A percentile compares a stretch with the other conserved stretches of the same genome.
These are phyloP conservation scores for Galbula dea DNA, from an alignment of 2,113 vertebrate genomes.

Conservation along the genomic window DNA sequence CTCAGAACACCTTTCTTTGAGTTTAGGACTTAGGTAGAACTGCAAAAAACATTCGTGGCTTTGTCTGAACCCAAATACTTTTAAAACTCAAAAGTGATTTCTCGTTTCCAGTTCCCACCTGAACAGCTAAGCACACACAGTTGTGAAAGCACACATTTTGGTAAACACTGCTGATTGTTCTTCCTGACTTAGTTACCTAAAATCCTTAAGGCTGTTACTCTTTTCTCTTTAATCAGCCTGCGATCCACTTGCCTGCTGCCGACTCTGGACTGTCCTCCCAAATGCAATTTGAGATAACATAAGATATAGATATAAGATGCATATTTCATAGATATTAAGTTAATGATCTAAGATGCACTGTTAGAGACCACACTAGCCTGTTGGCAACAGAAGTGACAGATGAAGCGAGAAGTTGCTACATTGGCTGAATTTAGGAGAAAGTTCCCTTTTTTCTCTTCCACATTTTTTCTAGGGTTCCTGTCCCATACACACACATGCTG, in stretches of 20 bases:
- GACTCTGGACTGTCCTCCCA: not conserved
- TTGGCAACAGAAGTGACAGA: not conserved
- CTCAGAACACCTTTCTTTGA: not conserved
- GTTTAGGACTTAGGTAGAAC: not conserved
- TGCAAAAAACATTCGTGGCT: not conserved
- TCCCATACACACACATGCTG: fast-evolving
- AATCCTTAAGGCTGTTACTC: not conserved
- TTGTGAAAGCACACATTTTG: not conserved
- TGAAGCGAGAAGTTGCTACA: not conserved
- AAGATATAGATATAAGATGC: no score
- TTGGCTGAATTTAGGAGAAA: not conserved
- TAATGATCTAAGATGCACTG: not conserved
- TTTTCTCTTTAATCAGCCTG: not conserved
- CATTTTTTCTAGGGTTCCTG: not conserved
- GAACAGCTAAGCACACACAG: not conserved
- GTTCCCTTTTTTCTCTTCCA: not conserved
- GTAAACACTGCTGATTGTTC: not conserved
- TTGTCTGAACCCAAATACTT: not conserved
- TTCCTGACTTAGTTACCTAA: not conserved
- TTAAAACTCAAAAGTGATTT: not conserved
- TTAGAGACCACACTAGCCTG: not conserved
- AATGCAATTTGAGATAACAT: not conserved
- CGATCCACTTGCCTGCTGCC: not conserved
- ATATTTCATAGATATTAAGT: not conserved
- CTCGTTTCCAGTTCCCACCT: not conserved